These are phyloP conservation scores for Apis mellifera DNA, from an alignment of 1,140 invertebrate species.

Conservation along the genomic window Amel_HAv3.1 CM009932.2:163501-164000, in stretches of 20 bases:
- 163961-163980: not conserved
- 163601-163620: slow-evolving; percentile 91
- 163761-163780: slow-evolving; percentile 96
- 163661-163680: slow-evolving; percentile 95
- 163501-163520: no score
- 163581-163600: not conserved
- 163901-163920: slow-evolving; percentile 88
- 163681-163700: slow-evolving; percentile 98
- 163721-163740: slow-evolving; percentile 94
- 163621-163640: slow-evolving; percentile 94
- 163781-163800: slow-evolving; percentile 93
- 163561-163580: no score
- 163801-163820: slow-evolving; percentile 96
- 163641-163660: slow-evolving; percentile 90
- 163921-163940: slow-evolving; percentile 17
- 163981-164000: not conserved
- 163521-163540: no score
- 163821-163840: slow-evolving; percentile 95
- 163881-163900: slow-evolving; percentile 92
- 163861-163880: slow-evolving; percentile 94
- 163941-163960: not conserved
- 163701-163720: slow-evolving; percentile 96
- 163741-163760: slow-evolving; percentile 99
- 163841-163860: slow-evolving; percentile 96
- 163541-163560: no score